Conservation (phyloP, 2,113 vertebrate genomes). For the Anarhynchus alexandrinus region DNA sequence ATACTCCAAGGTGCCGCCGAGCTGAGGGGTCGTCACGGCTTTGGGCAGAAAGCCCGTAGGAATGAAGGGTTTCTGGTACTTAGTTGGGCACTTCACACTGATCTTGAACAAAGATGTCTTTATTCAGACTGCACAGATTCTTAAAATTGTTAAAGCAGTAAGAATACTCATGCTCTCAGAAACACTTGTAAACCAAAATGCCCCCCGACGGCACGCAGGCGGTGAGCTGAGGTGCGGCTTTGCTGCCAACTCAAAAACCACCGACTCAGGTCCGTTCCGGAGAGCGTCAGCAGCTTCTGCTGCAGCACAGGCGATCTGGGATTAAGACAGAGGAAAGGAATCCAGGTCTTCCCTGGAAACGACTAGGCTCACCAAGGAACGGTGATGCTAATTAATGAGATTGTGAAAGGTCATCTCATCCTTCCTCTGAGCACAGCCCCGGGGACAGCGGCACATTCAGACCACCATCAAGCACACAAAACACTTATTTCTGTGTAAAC, state of each 20-base stretch:
- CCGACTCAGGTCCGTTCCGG: fast-evolving
- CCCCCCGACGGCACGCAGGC: too few relatives aligned
- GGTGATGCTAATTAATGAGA: background rate
- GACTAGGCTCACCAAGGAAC: background rate
- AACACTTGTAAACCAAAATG: background rate
- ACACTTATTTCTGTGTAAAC: background rate
- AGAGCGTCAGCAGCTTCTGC: background rate
- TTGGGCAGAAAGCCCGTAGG: background rate
- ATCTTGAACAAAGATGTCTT: background rate
- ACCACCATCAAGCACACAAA: background rate
- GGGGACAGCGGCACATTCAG: background rate
- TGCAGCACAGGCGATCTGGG: background rate
- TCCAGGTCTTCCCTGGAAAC: background rate
- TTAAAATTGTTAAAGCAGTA: background rate
- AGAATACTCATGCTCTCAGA: background rate
- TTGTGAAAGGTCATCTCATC: background rate
- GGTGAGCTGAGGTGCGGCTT: background rate
- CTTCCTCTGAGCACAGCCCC: background rate
- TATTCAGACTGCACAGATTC: background rate
- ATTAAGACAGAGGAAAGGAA: background rate
- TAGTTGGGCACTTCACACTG: background rate
- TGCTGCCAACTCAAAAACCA: too few relatives aligned
- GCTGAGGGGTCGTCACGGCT: background rate
- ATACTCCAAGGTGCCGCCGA: background rate
- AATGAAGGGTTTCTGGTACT: background rate